Evolutionary conservation across 2,797 vertebrate species (phyloP).

Genomic region (Aulostomus chinensis): DNA sequence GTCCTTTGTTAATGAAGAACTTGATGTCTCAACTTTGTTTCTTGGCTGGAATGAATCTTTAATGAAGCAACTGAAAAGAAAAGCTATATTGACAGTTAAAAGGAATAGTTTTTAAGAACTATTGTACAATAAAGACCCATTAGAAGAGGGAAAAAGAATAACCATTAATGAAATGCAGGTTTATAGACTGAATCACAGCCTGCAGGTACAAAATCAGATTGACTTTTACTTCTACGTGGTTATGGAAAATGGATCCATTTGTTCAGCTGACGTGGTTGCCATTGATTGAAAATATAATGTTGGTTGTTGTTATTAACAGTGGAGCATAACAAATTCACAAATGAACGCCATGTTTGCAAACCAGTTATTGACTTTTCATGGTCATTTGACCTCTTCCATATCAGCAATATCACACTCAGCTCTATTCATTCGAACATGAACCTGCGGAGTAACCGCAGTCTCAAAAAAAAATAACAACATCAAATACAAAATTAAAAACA

Average conservation of each 20-base stretch:
- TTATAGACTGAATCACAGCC: too few species aligned
- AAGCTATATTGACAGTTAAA: too few species aligned
- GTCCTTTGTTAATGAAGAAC: too few species aligned
- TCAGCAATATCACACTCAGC: background rate
- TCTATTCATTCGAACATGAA: conserved; percentile 13
- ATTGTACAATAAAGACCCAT: too few species aligned
- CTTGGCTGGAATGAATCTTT: too few species aligned
- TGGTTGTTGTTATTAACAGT: conserved; percentile 6
- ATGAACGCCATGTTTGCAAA: conserved; percentile 5
- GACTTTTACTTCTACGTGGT: conserved; percentile 8
- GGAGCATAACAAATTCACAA: background rate
- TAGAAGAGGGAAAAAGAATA: too few species aligned
- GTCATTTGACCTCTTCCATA: background rate
- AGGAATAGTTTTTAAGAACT: too few species aligned
- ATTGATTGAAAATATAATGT: conserved; percentile 22
- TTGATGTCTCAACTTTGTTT: too few species aligned
- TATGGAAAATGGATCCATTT: conserved; percentile 21
- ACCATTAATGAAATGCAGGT: too few species aligned
- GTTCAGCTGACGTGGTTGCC: conserved; percentile 18
- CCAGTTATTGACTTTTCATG: conserved; percentile 1
- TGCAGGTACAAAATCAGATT: conserved; percentile 1
- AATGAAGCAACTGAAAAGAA: too few species aligned
- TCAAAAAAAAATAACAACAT: background rate
- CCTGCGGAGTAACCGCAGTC: background rate
- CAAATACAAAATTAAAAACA: too few species aligned